A percentile compares a stretch with the other conserved stretches of the same genome.
Conservation (phyloP, 2,888 invertebrate genomes). For the Siphlonurus alternatus region DNA sequence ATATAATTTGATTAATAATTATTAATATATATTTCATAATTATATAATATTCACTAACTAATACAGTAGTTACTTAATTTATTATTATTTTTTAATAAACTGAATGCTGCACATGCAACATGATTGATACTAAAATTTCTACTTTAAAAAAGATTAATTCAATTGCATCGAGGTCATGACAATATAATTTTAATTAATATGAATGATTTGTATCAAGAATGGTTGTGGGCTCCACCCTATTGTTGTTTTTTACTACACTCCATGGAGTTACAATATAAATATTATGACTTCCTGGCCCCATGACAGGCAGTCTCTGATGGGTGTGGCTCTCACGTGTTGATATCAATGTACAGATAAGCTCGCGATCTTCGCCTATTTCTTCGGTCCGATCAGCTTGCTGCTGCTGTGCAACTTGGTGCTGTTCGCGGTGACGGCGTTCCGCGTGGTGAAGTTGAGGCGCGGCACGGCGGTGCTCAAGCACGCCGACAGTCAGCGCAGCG, state of each 20-base stretch:
- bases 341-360: conserved; percentile 26
- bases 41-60: too few species aligned
- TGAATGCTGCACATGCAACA: too few species aligned
- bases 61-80: too few species aligned
- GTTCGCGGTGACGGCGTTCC: conserved; percentile 49
- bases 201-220: background rate
- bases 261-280: background rate
- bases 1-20: too few species aligned
- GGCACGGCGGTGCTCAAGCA: conserved; percentile 48
- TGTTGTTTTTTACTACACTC: background rate
- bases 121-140: too few species aligned
- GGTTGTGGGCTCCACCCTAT: background rate
- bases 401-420: conserved; percentile 45
- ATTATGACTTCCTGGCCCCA: background rate
- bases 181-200: too few species aligned
- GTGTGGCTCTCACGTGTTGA: background rate
- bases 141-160: too few species aligned
- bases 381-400: conserved; percentile 45
- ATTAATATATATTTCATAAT: too few species aligned
- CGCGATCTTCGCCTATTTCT: conserved; percentile 48
- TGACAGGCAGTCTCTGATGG: background rate
- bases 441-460: conserved; percentile 44
- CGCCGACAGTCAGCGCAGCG: conserved; percentile 34
- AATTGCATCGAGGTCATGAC: too few species aligned
- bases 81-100: too few species aligned